Evolutionary conservation across 2,113 vertebrate species (phyloP).

Genomic region (Leptosomus discolor): DNA sequence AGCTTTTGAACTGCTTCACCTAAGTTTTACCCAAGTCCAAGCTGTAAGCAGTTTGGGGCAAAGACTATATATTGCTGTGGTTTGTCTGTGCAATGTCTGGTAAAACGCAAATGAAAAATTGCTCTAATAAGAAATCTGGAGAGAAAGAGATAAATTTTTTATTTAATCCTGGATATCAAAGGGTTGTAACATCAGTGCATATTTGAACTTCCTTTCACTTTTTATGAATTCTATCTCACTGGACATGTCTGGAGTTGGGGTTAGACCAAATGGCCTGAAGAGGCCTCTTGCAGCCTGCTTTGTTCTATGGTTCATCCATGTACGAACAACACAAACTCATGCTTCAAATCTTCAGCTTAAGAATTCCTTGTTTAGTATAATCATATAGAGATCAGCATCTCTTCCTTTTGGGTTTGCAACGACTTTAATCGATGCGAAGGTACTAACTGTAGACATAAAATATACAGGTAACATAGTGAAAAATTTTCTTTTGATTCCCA

Average conservation of each 20-base stretch:
- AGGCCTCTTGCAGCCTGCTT: background rate
- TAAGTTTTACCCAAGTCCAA: background rate
- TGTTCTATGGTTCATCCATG: background rate
- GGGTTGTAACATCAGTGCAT: background rate
- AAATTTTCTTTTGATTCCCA: background rate
- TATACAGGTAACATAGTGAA: background rate
- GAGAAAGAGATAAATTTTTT: background rate
- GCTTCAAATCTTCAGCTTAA: background rate
- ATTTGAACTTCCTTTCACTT: background rate
- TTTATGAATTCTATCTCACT: background rate
- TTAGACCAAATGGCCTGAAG: background rate
- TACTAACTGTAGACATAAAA: background rate
- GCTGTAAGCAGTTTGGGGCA: background rate
- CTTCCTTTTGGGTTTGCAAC: background rate
- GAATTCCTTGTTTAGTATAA: background rate
- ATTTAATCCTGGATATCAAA: background rate
- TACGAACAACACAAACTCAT: background rate
- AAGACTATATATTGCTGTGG: background rate
- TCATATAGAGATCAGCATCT: background rate
- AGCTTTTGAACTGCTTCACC: background rate
- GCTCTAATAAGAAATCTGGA: background rate
- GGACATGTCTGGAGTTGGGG: background rate
- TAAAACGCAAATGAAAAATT: background rate
- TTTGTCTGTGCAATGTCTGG: rapidly evolving
- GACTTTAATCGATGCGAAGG: background rate